Percentiles rank a stretch among this genome's conserved stretches.
phyloP scores from a whole-genome alignment of 2,888 invertebrate genomes.

The Drosophila histrio region DNA sequence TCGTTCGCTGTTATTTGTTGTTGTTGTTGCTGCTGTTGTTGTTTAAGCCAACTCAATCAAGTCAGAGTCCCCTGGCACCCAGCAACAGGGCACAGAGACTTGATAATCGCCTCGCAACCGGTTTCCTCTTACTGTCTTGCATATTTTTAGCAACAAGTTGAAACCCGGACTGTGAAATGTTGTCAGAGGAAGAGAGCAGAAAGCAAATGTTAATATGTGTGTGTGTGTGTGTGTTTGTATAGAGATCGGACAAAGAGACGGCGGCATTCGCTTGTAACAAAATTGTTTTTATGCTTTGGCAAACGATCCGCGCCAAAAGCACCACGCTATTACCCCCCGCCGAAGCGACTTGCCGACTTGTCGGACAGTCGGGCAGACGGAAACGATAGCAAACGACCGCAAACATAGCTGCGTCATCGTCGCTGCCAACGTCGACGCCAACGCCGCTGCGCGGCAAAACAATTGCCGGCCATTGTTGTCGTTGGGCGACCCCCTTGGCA shows the following conservation, averaged over 20 bases:
- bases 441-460: conserved; percentile 52
- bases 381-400: conserved; percentile 48
- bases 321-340: conserved; percentile 24
- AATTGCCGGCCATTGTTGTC: conserved; percentile 73
- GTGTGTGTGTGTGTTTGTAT: conserved; percentile 33
- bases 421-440: conserved; percentile 39
- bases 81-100: conserved; percentile 66
- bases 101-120: conserved; percentile 59
- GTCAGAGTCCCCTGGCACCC: conserved; percentile 68
- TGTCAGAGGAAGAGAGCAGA: conserved; percentile 23
- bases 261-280: conserved; percentile 70
- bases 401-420: conserved; percentile 60
- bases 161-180: conserved; percentile 38
- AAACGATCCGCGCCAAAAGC: conserved; percentile 60
- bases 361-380: conserved; percentile 21
- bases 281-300: conserved; percentile 61
- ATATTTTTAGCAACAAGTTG: conserved; percentile 78
- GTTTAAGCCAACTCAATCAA: conserved; percentile 70
- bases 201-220: conserved; percentile 45
- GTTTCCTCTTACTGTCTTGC: conserved; percentile 75
- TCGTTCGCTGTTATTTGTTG: conserved; percentile 30
- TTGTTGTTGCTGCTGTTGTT: conserved; percentile 22
- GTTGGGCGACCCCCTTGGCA: conserved; percentile 54
- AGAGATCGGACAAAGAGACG: conserved; percentile 53
- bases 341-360: conserved; percentile 2